Conservation (phyloP, 2,888 invertebrate species). For the Xanthorhoe spadicearia region DNA sequence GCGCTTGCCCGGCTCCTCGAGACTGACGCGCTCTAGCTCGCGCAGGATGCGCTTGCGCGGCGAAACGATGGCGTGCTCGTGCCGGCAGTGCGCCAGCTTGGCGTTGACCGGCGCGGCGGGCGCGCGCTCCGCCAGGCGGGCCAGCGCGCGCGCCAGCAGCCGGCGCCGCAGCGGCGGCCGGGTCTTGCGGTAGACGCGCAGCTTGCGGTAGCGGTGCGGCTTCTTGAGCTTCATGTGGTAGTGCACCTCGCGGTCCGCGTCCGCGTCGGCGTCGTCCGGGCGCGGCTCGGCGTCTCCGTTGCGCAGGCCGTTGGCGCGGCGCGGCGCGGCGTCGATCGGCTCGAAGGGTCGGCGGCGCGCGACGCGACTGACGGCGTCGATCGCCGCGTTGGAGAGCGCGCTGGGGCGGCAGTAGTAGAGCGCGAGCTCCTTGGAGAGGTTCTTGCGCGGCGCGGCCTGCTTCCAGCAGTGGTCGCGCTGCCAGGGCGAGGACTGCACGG, state of each 20-base stretch:
- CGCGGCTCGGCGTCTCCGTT: slow-evolving; percentile 64
- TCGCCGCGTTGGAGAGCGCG: slow-evolving; percentile 73
- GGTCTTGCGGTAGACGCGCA: slow-evolving; percentile 80
- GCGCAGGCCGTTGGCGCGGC: slow-evolving; percentile 60
- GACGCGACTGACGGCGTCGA: slow-evolving; percentile 72
- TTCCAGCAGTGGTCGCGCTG: slow-evolving; percentile 96
- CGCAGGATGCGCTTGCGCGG: slow-evolving; percentile 93
- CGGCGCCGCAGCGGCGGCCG: slow-evolving; percentile 65
- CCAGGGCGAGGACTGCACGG: slow-evolving; percentile 95
- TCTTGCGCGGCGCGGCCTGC: slow-evolving; percentile 90
- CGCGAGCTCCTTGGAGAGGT: slow-evolving; percentile 89
- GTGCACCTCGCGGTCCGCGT: slow-evolving; percentile 75
- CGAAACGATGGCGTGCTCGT: slow-evolving; percentile 87
- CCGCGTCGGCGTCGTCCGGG: slow-evolving; percentile 62
- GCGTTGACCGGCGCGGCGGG: slow-evolving; percentile 74
- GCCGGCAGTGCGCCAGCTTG: slow-evolving; percentile 75
- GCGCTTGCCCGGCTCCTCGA: slow-evolving; percentile 86
- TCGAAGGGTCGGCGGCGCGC: slow-evolving; percentile 89
- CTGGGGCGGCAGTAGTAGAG: slow-evolving; percentile 88
- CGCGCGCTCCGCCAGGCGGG: slow-evolving; percentile 70
- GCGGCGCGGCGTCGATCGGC: slow-evolving; percentile 54
- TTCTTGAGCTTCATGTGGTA: slow-evolving; percentile 82
- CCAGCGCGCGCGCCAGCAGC: slow-evolving; percentile 66
- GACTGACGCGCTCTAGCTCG: slow-evolving; percentile 91
- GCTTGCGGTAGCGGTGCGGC: slow-evolving; percentile 81